Evolutionary conservation across 2,113 vertebrate species (phyloP).

Genomic region (Hylia prasina): DNA sequence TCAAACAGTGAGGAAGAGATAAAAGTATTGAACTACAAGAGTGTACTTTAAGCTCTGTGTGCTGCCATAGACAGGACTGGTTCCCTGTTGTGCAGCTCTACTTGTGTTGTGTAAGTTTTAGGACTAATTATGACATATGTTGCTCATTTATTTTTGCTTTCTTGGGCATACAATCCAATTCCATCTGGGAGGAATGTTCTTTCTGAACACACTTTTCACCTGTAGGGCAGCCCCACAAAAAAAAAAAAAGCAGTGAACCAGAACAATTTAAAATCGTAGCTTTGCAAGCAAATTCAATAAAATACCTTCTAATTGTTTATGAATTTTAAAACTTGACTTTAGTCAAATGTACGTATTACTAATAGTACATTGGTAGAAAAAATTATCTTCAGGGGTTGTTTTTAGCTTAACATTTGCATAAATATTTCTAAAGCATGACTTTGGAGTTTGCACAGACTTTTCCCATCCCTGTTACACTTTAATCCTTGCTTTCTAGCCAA

Average conservation of each 20-base stretch:
- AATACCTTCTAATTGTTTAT: background rate
- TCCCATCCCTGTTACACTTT: background rate
- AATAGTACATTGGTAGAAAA: background rate
- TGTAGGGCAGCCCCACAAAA: background rate
- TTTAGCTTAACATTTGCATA: background rate
- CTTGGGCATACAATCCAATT: background rate
- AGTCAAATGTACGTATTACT: background rate
- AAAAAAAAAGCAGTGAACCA: background rate
- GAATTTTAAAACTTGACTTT: background rate
- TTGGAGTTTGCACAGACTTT: background rate
- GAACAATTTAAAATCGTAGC: background rate
- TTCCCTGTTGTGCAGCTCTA: background rate
- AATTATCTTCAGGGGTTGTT: background rate
- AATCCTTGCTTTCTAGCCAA: background rate
- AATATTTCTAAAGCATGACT: background rate
- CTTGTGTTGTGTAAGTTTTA: background rate
- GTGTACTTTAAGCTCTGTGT: background rate
- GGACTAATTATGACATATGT: background rate
- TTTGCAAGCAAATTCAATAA: background rate
- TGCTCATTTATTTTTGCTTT: background rate
- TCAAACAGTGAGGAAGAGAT: conserved; percentile 8
- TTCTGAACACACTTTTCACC: background rate
- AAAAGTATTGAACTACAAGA: background rate
- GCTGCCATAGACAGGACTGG: background rate
- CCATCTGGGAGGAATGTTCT: background rate